Conservation (phyloP, 2,888 invertebrate species). For the Agrochola macilenta region DNA sequence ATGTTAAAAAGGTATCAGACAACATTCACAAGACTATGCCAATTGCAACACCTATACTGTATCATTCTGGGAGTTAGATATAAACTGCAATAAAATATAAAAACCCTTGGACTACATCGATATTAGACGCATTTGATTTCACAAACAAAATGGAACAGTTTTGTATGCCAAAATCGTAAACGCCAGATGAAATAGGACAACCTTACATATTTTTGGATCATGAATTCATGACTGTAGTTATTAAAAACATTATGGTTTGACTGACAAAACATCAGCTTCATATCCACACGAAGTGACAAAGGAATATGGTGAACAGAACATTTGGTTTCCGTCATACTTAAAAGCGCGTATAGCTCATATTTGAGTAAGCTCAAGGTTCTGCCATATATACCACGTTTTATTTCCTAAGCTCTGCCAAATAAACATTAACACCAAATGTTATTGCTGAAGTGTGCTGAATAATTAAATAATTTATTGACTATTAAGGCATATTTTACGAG, state of each 20-base stretch:
- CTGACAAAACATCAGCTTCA: background rate
- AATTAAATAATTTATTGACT: slow-evolving; percentile 48
- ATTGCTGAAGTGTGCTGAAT: slow-evolving; percentile 44
- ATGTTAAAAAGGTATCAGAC: background rate
- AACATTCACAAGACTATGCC: background rate
- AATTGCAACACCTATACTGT: background rate
- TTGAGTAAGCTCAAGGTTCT: slow-evolving; percentile 21
- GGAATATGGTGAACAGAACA: background rate
- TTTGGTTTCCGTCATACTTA: background rate
- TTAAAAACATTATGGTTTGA: background rate
- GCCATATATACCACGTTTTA: slow-evolving; percentile 35
- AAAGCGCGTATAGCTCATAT: slow-evolving; percentile 12
- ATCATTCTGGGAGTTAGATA: background rate
- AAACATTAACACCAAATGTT: slow-evolving; percentile 48
- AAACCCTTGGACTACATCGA: slow-evolving; percentile 25
- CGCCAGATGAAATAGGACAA: slow-evolving; percentile 36
- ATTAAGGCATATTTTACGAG: slow-evolving; percentile 42
- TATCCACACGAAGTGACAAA: background rate
- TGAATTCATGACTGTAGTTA: background rate
- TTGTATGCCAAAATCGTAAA: slow-evolving; percentile 43
- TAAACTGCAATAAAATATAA: slow-evolving; percentile 17
- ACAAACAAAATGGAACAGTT: slow-evolving; percentile 22
- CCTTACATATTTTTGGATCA: slow-evolving; percentile 19
- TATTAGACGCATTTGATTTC: slow-evolving; percentile 24
- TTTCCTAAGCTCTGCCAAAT: slow-evolving; percentile 31